Conservation (phyloP, 2,888 invertebrate genomes). For the Julus scanicus region DNA sequence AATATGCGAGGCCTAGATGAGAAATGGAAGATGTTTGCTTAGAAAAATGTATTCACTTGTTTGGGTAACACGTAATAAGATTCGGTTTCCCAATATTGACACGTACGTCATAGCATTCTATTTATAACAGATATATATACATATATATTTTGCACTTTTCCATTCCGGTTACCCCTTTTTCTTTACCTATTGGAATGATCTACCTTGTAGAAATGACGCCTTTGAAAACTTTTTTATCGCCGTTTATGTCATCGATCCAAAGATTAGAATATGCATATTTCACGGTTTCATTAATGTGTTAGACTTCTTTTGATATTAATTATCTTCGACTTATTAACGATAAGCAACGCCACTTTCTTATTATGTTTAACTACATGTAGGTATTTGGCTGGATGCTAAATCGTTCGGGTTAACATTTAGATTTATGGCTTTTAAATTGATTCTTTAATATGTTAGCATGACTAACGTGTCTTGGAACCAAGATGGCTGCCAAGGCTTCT, state of each 20-base stretch:
- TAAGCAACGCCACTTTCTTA: not conserved
- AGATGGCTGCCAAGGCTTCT: too few species aligned
- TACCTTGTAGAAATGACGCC: not conserved
- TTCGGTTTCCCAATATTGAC: constrained; percentile 23
- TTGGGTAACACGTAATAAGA: not conserved
- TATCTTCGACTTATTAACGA: not conserved
- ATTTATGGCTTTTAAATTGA: not conserved
- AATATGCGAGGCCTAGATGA: not conserved
- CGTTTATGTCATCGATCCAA: not conserved
- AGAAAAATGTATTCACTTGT: not conserved
- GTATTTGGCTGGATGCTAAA: not conserved
- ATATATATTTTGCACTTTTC: not conserved
- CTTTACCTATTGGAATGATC: not conserved
- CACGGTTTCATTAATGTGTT: not conserved
- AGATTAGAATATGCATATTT: not conserved
- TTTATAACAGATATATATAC: not conserved
- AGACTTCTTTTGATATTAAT: not conserved
- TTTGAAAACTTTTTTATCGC: not conserved
- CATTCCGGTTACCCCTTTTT: not conserved
- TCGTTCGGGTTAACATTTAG: not conserved
- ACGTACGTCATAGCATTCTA: not conserved
- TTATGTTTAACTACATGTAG: not conserved
- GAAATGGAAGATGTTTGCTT: constrained; percentile 5
- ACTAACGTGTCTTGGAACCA: too few species aligned
- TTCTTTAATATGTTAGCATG: not conserved